phyloP scores from a whole-genome alignment of 2,113 vertebrate species.

The Eulemur macaco region DNA sequence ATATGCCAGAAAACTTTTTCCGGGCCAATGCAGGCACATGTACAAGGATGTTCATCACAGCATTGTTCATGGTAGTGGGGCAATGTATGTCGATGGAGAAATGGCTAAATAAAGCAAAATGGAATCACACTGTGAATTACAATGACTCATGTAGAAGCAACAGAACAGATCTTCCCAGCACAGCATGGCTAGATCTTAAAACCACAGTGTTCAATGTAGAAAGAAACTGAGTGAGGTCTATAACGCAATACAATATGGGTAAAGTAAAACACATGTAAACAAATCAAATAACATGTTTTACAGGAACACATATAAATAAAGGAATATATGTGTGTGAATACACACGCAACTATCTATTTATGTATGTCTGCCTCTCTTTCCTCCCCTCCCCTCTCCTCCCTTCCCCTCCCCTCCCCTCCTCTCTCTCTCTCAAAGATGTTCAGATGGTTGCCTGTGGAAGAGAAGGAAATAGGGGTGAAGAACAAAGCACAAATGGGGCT shows the following conservation, averaged over 20 bases:
- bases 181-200: background rate
- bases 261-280: background rate
- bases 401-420: background rate
- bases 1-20: background rate
- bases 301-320: background rate
- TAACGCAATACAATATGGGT: background rate
- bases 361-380: background rate
- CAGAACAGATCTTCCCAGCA: background rate
- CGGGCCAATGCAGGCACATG: background rate
- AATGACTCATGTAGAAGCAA: background rate
- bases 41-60: background rate
- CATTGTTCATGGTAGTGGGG: background rate
- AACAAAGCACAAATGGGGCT: background rate
- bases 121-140: conserved; percentile 5
- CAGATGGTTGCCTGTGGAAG: background rate
- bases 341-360: background rate
- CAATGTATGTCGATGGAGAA: background rate
- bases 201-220: background rate
- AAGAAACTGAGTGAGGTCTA: background rate
- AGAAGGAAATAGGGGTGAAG: background rate
- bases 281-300: background rate
- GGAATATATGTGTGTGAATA: background rate
- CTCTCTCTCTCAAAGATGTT: background rate
- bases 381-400: background rate
- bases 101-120: background rate